A percentile compares a stretch with the other conserved stretches of the same genome.
These are phyloP conservation scores for Magallana nippona DNA, from an alignment of 2,888 invertebrate species.

Conservation along the genomic window DNA sequence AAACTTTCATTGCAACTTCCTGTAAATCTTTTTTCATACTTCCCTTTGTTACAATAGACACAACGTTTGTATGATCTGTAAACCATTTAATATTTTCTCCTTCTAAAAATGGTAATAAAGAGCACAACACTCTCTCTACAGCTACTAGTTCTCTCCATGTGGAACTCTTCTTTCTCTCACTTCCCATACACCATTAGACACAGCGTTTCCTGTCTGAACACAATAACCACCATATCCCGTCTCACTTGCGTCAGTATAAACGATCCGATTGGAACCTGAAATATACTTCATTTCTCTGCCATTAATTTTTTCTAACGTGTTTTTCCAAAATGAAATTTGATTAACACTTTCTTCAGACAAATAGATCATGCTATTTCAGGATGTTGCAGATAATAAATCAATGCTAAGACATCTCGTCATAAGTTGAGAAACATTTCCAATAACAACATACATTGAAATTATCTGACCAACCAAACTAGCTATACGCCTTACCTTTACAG, in stretches of 20 bases:
- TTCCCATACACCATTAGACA: conserved; percentile 37
- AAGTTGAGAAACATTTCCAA: conserved; percentile 54
- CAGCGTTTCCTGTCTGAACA: conserved; percentile 7
- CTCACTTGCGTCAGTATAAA: conserved; percentile 42
- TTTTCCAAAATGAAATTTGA: conserved; percentile 42
- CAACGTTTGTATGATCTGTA: conserved; percentile 47
- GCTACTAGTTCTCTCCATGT: conserved; percentile 48
- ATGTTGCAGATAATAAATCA: conserved; percentile 41
- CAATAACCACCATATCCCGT: conserved; percentile 42
- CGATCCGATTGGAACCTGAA: conserved; percentile 13
- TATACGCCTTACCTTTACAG: conserved; percentile 46
- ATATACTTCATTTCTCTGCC: conserved; percentile 13
- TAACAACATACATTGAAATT: conserved; percentile 55
- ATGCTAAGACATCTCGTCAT: conserved; percentile 55
- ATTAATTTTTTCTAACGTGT: conserved; percentile 38
- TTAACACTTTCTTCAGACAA: conserved; percentile 34
- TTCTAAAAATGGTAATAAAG: conserved; percentile 22
- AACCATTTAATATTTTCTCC: conserved; percentile 39
- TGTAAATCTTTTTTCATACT: conserved; percentile 50
- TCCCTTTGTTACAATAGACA: conserved; percentile 42
- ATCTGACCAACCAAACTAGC: conserved; percentile 57
- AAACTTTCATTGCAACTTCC: conserved; percentile 45
- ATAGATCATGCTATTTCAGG: conserved; percentile 34
- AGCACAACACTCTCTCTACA: conserved; percentile 35
- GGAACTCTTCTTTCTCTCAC: conserved; percentile 36